These are phyloP conservation scores for Coracopsis vasa DNA, from an alignment of 2,113 vertebrate genomes.

Conservation along the genomic window DNA sequence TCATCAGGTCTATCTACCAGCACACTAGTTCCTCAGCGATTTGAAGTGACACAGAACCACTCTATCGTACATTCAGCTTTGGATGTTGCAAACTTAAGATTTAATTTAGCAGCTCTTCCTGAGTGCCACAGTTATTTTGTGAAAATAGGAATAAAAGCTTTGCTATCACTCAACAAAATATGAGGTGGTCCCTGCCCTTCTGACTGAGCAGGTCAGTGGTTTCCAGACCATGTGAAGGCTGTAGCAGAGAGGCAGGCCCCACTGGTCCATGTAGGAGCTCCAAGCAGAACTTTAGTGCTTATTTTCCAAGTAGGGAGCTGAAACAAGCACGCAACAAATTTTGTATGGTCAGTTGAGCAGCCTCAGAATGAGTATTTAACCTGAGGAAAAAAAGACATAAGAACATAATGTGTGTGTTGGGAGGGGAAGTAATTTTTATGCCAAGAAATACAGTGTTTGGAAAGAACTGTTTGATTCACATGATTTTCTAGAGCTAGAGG, in stretches of 20 bases:
- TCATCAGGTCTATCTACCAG: not conserved
- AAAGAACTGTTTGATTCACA: not conserved
- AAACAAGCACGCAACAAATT: not conserved
- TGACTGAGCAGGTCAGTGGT: not conserved
- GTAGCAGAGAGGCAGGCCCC: not conserved
- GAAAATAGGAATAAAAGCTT: not conserved
- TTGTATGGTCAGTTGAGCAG: not conserved
- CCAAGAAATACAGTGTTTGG: not conserved
- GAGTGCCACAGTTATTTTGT: not conserved
- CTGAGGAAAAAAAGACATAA: rapidly evolving
- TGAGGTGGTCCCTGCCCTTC: not conserved
- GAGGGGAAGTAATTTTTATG: not conserved
- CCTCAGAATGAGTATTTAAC: not conserved
- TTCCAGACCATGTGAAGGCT: not conserved
- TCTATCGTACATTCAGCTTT: not conserved
- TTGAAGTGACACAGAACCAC: not conserved
- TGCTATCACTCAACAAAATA: not conserved
- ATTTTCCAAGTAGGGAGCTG: not conserved
- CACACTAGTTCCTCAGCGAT: not conserved
- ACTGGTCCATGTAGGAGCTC: not conserved
- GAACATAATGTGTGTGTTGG: not conserved
- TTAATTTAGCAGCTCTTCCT: not conserved
- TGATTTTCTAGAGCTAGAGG: not conserved
- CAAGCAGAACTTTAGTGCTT: not conserved
- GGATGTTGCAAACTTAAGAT: not conserved